Evolutionary conservation across 1,140 invertebrate genomes (phyloP).

Genomic region (Archivesica marissinica): DNA sequence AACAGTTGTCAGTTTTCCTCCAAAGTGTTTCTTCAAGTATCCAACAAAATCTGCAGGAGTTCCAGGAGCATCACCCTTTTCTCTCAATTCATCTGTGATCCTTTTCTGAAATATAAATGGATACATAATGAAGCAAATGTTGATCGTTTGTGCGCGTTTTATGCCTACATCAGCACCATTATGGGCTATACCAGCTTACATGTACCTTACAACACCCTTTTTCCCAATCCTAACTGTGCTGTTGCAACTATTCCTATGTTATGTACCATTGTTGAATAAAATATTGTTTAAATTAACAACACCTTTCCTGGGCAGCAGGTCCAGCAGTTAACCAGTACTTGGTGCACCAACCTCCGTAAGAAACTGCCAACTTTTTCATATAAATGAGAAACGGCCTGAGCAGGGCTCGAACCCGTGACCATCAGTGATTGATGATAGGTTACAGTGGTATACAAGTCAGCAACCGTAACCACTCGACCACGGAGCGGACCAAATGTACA

Average conservation of each 20-base stretch:
- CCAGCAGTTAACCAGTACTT: neutral
- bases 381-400: no score
- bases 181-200: neutral
- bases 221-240: no score
- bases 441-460: no score
- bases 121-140: neutral
- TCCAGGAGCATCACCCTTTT: conserved; percentile 61
- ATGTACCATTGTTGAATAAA: no score
- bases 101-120: conserved; percentile 67
- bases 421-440: no score
- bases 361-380: no score
- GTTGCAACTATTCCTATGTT: no score
- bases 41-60: conserved; percentile 66
- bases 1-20: conserved; percentile 68
- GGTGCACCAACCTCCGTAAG: no score
- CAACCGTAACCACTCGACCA: no score
- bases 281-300: no score
- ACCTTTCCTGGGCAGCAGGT: no score
- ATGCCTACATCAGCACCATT: neutral
- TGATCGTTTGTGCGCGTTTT: neutral
- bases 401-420: no score
- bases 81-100: conserved; percentile 75
- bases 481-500: neutral
- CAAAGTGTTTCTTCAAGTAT: conserved; percentile 65
- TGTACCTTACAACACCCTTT: neutral